phyloP scores from a whole-genome alignment of 2,113 vertebrate genomes.

The Paracanthobrama guichenoti region DNA sequence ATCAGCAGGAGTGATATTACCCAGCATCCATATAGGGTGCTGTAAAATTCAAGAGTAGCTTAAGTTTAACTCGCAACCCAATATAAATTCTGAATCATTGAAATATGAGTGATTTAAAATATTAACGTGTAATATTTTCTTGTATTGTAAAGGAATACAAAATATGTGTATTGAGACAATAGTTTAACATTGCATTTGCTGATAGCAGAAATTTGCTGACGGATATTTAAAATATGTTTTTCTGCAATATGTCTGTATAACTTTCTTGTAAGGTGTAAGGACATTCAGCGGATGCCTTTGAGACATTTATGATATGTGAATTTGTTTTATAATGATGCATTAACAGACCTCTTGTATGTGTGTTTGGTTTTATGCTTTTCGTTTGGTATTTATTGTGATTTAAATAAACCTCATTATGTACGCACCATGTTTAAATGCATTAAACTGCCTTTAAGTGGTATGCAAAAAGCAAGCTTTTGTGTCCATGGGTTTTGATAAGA shows the following conservation, averaged over 20 bases:
- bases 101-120: neutral
- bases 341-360: neutral
- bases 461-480: conserved; percentile 20
- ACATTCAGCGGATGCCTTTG: neutral
- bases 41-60: neutral
- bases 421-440: neutral
- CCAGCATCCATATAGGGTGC: neutral
- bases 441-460: neutral
- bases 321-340: neutral
- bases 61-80: too few species aligned
- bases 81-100: neutral
- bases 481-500: conserved; percentile 26
- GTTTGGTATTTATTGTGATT: neutral
- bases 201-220: neutral
- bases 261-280: neutral
- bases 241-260: neutral
- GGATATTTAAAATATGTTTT: neutral
- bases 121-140: neutral
- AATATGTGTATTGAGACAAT: neutral
- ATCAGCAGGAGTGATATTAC: conserved; percentile 14
- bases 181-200: neutral
- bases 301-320: neutral
- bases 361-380: neutral
- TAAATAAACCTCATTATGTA: conserved; percentile 18
- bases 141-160: neutral